These are phyloP conservation scores for Pollachius pollachius DNA, from an alignment of 2,113 vertebrate species.

Conservation along the genomic window DNA sequence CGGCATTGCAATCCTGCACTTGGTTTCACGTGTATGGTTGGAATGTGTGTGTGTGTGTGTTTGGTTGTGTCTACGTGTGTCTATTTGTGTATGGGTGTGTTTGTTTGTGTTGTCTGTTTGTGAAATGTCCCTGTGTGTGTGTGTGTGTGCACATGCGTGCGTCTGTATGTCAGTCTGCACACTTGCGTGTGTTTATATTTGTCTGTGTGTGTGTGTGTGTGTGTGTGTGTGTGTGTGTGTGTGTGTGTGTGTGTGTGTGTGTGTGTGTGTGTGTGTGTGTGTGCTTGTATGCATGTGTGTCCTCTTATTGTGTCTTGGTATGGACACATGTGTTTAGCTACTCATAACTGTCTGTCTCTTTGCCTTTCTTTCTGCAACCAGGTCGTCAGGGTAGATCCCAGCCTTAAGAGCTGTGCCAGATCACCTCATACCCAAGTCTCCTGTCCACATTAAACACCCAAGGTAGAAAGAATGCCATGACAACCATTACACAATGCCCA, in stretches of 20 bases:
- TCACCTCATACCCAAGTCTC: conserved; percentile 42
- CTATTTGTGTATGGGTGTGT: neutral
- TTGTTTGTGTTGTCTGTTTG: neutral
- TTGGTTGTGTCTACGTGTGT: neutral
- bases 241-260: too few relatives aligned
- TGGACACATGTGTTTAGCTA: too few relatives aligned
- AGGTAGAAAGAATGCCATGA: conserved; percentile 33
- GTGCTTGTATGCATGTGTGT: too few relatives aligned
- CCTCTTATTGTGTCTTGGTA: too few relatives aligned
- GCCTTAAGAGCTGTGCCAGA: conserved; percentile 49
- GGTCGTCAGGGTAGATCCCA: conserved; percentile 52
- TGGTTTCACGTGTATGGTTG: neutral
- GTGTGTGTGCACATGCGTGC: neutral
- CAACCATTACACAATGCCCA: conserved; percentile 29
- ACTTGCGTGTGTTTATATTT: neutral
- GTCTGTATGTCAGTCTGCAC: neutral
- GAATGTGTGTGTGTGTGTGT: conserved; percentile 2
- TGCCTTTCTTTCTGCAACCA: neutral
- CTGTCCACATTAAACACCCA: conserved; percentile 37
- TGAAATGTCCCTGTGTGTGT: conserved; percentile 25
- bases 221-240: conserved; percentile 9
- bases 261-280: too few relatives aligned
- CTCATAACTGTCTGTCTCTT: too few relatives aligned
- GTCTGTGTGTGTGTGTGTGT: conserved; percentile 2
- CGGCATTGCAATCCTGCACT: too few relatives aligned